A percentile compares a stretch with the other conserved stretches of the same genome.
phyloP scores from a whole-genome alignment of 2,888 invertebrate species.

The Spatulosminthurus flaviceps region DNA sequence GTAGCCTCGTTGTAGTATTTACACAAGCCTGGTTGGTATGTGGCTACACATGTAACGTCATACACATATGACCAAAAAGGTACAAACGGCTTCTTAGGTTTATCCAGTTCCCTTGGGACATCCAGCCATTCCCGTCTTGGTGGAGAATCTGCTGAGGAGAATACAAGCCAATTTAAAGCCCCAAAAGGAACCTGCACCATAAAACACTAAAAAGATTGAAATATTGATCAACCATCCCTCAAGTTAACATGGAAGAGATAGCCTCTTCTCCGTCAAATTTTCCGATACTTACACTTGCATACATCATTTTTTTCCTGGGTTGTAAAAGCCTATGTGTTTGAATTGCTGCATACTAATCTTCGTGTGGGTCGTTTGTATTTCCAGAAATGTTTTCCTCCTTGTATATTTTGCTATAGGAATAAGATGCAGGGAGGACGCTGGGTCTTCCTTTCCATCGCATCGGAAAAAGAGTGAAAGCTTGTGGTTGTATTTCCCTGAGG shows the following conservation, averaged over 20 bases:
- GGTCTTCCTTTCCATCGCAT: neutral
- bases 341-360: constrained; percentile 44
- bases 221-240: constrained; percentile 53
- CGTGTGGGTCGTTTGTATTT: neutral
- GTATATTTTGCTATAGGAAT: no score
- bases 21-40: neutral
- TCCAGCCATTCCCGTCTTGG: constrained; percentile 28
- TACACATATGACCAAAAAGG: neutral
- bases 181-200: constrained; percentile 36
- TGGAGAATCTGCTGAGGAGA: constrained; percentile 45
- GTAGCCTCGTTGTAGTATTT: neutral
- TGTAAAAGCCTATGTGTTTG: constrained; percentile 22
- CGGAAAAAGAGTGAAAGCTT: constrained; percentile 30
- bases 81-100: constrained; percentile 32
- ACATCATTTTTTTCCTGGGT: constrained; percentile 36
- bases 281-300: constrained; percentile 43
- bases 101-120: constrained; percentile 42
- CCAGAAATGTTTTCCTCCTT: neutral
- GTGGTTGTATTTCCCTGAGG: constrained; percentile 45
- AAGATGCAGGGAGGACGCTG: neutral
- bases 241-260: constrained; percentile 31
- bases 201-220: constrained; percentile 55
- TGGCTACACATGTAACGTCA: neutral
- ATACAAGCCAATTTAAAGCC: constrained; percentile 47
- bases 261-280: constrained; percentile 38